Evolutionary conservation across 2,797 vertebrate species (phyloP).

Genomic region (Etheostoma nigrum): DNA sequence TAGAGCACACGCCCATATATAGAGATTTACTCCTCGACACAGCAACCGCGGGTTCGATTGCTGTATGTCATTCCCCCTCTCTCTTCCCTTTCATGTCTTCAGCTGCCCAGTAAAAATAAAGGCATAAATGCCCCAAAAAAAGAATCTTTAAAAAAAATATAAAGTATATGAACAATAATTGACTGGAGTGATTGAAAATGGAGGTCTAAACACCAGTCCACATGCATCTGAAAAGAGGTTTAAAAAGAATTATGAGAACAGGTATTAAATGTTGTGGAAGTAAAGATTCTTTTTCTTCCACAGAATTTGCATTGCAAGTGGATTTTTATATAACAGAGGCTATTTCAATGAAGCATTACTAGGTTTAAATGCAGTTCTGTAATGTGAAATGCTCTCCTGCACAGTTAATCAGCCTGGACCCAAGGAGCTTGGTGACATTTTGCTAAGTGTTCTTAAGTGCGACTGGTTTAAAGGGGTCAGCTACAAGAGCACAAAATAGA

Average conservation of each 20-base stretch:
- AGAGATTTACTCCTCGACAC: too few relatives aligned
- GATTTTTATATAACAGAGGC: conserved; percentile 29
- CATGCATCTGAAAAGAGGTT: background rate
- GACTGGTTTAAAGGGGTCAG: conserved; percentile 48
- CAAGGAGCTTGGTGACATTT: conserved; percentile 56
- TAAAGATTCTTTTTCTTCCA: conserved; percentile 1
- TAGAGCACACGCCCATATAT: too few relatives aligned
- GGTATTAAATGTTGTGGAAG: conserved; percentile 16
- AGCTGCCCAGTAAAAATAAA: too few relatives aligned
- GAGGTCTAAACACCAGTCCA: conserved; percentile 1
- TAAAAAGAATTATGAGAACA: conserved; percentile 5
- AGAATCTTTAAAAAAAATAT: too few relatives aligned
- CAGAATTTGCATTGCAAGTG: conserved; percentile 43
- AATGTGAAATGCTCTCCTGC: conserved; percentile 36
- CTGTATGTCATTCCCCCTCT: too few relatives aligned
- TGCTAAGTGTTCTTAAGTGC: conserved; percentile 55
- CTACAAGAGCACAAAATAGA: conserved; percentile 16
- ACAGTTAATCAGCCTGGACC: conserved; percentile 44
- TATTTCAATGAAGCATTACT: conserved; percentile 25
- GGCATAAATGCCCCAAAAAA: too few relatives aligned
- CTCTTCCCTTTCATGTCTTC: too few relatives aligned
- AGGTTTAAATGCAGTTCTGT: conserved; percentile 33
- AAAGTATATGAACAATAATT: too few relatives aligned
- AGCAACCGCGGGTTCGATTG: too few relatives aligned
- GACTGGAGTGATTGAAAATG: conserved; percentile 4